Percentiles rank a stretch among this genome's conserved stretches.
phyloP scores from a whole-genome alignment of 2,888 invertebrate species.

The Euplagia quadripunctaria region DNA sequence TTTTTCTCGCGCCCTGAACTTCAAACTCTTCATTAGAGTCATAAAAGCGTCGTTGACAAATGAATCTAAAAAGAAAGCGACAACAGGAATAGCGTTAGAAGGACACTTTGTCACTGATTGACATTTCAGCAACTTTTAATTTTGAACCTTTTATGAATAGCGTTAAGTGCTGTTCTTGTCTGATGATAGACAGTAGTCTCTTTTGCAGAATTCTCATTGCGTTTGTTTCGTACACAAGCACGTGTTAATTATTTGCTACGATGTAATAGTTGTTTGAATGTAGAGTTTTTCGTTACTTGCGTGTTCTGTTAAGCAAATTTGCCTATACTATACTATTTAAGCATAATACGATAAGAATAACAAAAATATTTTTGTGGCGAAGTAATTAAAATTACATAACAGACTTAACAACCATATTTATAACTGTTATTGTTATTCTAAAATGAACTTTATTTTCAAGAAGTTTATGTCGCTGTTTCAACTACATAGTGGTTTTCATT shows the following conservation, averaged over 20 bases:
- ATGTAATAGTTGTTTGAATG: not conserved
- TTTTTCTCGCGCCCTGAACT: not conserved
- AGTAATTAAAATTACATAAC: constrained; percentile 5
- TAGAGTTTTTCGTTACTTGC: not conserved
- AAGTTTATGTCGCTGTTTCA: no score
- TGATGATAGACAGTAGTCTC: not conserved
- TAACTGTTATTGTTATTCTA: not conserved
- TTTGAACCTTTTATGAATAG: not conserved
- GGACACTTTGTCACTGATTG: not conserved
- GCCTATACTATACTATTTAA: not conserved
- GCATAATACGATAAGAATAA: not conserved
- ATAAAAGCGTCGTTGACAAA: not conserved
- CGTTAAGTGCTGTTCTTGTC: not conserved
- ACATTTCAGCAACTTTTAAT: not conserved
- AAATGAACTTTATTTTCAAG: not conserved
- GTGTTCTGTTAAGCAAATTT: not conserved
- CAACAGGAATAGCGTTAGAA: not conserved
- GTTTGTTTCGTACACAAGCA: constrained; percentile 6
- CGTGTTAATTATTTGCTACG: constrained; percentile 1
- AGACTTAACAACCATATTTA: not conserved
- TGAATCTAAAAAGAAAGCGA: not conserved
- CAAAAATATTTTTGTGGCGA: not conserved
- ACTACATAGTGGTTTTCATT: not conserved
- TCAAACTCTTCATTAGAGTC: not conserved
- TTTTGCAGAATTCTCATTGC: not conserved